These are phyloP conservation scores for Neodiprion virginianus DNA, from an alignment of 1,140 invertebrate species.

Conservation along the genomic window DNA sequence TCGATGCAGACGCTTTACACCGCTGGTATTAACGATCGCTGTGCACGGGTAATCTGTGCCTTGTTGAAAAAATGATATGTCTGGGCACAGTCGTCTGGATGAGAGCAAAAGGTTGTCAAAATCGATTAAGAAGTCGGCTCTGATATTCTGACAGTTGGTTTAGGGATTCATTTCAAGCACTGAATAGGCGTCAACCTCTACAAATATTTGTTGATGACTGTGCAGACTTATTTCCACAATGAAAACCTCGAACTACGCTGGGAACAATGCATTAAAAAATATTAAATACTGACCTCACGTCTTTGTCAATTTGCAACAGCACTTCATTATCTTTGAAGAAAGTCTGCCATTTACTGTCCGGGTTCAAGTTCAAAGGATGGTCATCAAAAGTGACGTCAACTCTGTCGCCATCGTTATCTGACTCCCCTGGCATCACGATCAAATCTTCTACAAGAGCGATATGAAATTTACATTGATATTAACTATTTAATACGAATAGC, in stretches of 20 bases:
- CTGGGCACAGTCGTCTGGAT: slow-evolving; percentile 86
- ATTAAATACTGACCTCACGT: slow-evolving; percentile 74
- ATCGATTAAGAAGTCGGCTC: neutral
- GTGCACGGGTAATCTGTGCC: slow-evolving; percentile 86
- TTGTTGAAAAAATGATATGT: slow-evolving; percentile 97
- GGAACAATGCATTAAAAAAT: too few species aligned
- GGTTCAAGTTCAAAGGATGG: slow-evolving; percentile 93
- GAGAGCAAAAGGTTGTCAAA: slow-evolving; percentile 30
- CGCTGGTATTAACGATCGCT: slow-evolving; percentile 75
- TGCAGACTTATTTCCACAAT: too few species aligned
- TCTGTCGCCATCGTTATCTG: slow-evolving; percentile 59
- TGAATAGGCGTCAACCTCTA: too few species aligned
- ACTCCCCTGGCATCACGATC: slow-evolving; percentile 77
- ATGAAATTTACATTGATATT: slow-evolving; percentile 16
- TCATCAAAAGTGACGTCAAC: slow-evolving; percentile 70
- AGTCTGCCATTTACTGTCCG: slow-evolving; percentile 91
- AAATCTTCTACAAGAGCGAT: slow-evolving; percentile 73
- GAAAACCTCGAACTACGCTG: too few species aligned
- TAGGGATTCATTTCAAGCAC: slow-evolving; percentile 16
- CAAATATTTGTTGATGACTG: too few species aligned
- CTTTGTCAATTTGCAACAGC: slow-evolving; percentile 95
- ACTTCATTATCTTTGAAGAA: slow-evolving; percentile 98
- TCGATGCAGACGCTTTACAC: slow-evolving; percentile 81
- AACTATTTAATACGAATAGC: slow-evolving; percentile 10
- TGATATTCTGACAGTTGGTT: neutral